A percentile compares a stretch with the other conserved stretches of the same genome.
Evolutionary conservation across 2,888 invertebrate genomes (phyloP).

Genomic region (Tiliacea aurago): DNA sequence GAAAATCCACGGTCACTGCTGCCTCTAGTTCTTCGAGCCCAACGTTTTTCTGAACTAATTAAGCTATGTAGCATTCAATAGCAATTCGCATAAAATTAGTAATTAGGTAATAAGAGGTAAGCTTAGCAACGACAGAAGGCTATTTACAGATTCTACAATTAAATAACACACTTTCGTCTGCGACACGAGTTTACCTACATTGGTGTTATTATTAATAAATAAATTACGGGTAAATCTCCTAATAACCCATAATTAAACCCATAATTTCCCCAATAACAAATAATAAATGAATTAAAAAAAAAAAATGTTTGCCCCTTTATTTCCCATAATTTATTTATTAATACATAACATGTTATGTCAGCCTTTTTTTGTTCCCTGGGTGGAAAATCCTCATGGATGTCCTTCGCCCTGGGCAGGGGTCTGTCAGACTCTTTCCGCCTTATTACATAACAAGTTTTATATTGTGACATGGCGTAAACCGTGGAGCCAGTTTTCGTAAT

Average conservation of each 20-base stretch:
- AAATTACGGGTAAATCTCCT: not conserved
- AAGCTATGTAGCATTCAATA: constrained; percentile 1
- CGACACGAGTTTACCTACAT: not conserved
- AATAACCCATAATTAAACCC: too few relatives aligned
- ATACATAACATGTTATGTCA: too few relatives aligned
- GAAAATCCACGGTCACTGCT: not conserved
- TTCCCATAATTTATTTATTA: too few relatives aligned
- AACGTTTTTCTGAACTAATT: not conserved
- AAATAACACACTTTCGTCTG: not conserved
- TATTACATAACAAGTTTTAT: too few relatives aligned
- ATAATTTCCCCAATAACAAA: too few relatives aligned
- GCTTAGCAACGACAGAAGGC: constrained; percentile 2
- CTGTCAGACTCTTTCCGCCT: too few relatives aligned
- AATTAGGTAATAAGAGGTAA: constrained; percentile 6
- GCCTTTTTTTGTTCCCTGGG: not conserved
- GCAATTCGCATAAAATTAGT: constrained; percentile 11
- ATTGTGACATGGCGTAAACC: too few relatives aligned
- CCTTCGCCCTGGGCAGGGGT: too few relatives aligned
- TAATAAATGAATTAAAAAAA: too few relatives aligned
- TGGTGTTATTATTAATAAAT: not conserved
- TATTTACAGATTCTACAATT: constrained; percentile 16
- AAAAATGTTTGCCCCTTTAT: too few relatives aligned
- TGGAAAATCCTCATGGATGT: too few relatives aligned
- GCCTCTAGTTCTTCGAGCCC: not conserved
- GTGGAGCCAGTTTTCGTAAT: too few relatives aligned